A percentile compares a stretch with the other conserved stretches of the same genome.
Conservation (phyloP, 1,140 invertebrate genomes). For the Diorhabda sublineata region DNA sequence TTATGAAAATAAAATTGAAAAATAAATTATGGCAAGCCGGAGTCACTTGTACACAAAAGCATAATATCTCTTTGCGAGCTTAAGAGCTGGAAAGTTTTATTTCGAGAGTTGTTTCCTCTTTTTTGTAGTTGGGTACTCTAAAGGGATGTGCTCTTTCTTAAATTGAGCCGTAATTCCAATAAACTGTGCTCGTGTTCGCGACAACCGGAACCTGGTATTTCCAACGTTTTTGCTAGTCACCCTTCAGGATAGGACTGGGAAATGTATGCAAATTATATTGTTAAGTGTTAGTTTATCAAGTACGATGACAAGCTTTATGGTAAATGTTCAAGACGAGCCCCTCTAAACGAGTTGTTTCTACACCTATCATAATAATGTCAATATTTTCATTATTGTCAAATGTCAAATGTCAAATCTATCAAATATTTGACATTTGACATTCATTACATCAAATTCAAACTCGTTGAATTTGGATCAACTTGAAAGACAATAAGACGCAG, state of each 20-base stretch:
- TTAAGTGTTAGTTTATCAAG: no score
- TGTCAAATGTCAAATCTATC: no score
- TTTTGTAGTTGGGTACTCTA: slow-evolving; percentile 10
- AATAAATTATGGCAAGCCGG: slow-evolving; percentile 13
- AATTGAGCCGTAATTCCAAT: slow-evolving; percentile 21
- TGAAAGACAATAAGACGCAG: no score
- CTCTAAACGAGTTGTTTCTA: no score
- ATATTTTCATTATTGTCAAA: no score
- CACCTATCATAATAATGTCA: no score
- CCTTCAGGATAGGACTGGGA: background rate
- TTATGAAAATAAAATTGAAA: slow-evolving; percentile 18
- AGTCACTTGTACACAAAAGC: slow-evolving; percentile 17
- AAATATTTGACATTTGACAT: no score
- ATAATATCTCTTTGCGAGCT: slow-evolving; percentile 14
- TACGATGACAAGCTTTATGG: no score
- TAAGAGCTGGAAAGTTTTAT: slow-evolving; percentile 18
- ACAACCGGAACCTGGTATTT: slow-evolving; percentile 19
- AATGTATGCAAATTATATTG: no score
- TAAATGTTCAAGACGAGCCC: no score
- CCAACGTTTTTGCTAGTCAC: slow-evolving; percentile 9
- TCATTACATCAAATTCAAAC: no score
- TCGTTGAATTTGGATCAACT: no score
- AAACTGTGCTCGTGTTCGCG: slow-evolving; percentile 17
- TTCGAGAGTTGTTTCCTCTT: slow-evolving; percentile 16
- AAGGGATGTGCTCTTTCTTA: slow-evolving; percentile 17